Base-by-base conservation (phyloP, 2,113 vertebrate genomes). In the Mystacornis crossleyi region DNA sequence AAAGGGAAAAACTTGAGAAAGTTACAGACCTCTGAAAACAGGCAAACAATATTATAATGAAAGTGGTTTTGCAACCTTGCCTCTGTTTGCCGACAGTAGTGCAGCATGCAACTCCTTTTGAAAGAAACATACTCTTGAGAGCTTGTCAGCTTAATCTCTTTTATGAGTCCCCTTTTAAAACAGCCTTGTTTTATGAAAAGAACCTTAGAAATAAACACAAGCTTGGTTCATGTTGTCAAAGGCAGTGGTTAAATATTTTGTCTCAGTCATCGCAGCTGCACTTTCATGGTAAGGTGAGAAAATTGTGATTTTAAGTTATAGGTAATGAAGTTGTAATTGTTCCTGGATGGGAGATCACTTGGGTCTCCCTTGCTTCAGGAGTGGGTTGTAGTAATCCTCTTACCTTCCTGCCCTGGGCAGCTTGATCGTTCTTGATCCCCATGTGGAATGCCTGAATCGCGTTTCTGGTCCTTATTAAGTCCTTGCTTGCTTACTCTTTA, bases 371-470 rank as follows among this genome's bases (percentile, higher is more conserved):
- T 50, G 21, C 29, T 80, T 86, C 23, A 34, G 47, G 19, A 21
- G 9, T n/a, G n/a, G 15, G 29, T 58, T 79, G 33, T 36, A 36
- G 53, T 38, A 58, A 42, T 85, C 57, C 21, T 93, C 28, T 69
- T 31, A 25, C 16, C 15, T 11, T 72, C 29, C 45, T 92, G 48
- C 45, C 36, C 50, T 57, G 57, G 34, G 53, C 53, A 62, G 1
- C 66, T 18, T 78, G 47, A 2, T 51, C 21, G 5, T 31, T 71
- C 45, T 45, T 40, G 31, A 65, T 83, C 17, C 31, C 18, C 10
- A 8, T 0, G 0, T 58, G 43, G 16, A 57, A 51, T n/a, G 5
- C 19, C 42, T 9, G 8, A 55, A 14, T 71, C 0, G 0, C 0
- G 0, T 17, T 71, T 82, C 54, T 48, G 29, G 54, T 43, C 71